Percentiles rank a stretch among this genome's conserved stretches.
Conservation (phyloP, 2,888 invertebrate genomes). For the Xestia sexstrigata region DNA sequence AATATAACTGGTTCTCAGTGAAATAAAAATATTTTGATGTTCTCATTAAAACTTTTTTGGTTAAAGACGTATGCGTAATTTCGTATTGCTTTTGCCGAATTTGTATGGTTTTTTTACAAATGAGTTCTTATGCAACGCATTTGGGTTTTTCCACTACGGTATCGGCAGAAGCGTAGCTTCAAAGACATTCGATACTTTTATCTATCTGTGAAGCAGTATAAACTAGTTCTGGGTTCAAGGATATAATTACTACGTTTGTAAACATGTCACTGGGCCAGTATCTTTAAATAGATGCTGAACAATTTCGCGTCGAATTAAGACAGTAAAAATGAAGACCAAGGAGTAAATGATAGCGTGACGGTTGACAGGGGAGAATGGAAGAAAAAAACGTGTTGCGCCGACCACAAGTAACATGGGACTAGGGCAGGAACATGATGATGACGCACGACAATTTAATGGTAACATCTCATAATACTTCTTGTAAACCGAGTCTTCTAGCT, state of each 20-base stretch:
- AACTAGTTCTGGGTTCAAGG: conserved; percentile 26
- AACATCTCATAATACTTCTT: neutral
- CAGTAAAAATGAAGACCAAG: neutral
- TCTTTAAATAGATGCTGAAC: neutral
- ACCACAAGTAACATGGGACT: too few species aligned
- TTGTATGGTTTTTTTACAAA: conserved; percentile 1
- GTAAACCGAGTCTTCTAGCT: conserved; percentile 25
- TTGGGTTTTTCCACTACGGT: conserved; percentile 42
- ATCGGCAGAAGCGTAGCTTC: neutral
- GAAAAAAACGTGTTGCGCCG: too few species aligned
- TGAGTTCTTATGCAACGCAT: conserved; percentile 38
- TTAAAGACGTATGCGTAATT: neutral
- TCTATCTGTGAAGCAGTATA: conserved; percentile 3
- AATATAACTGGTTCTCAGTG: conserved; percentile 23
- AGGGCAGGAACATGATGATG: too few species aligned
- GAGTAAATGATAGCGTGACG: too few species aligned
- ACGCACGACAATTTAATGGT: neutral
- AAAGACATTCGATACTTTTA: conserved; percentile 17
- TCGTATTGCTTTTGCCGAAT: neutral
- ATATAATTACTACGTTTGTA: conserved; percentile 27
- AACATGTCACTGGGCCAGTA: conserved; percentile 27
- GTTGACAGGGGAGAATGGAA: too few species aligned
- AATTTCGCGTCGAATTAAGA: neutral
- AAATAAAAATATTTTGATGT: conserved; percentile 21
- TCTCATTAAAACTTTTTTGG: conserved; percentile 7